Base-by-base conservation (phyloP, 2,888 invertebrate species). In the Eupithecia subfuscata region DNA sequence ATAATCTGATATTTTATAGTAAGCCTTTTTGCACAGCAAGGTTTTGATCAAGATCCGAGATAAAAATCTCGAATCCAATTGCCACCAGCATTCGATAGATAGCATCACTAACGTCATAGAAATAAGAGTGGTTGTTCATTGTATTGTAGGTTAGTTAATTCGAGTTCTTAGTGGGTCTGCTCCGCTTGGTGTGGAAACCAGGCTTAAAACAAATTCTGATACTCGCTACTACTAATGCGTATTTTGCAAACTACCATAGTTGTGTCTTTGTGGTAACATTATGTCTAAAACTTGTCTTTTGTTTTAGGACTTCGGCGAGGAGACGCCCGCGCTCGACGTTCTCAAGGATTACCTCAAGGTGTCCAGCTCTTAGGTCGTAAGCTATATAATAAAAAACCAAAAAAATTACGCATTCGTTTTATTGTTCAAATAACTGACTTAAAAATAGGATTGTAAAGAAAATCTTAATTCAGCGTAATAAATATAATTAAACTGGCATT, bases 261-360 rank as follows among this genome's bases (percentile, higher is more conserved):
- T 60, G 63, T 16, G 6, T 25, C 5, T 22, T 63, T 34, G 1
- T 25, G 30, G 1, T 14, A 63, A 16, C 16, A 30, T 63, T 63
- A 0, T 63, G 7, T 64, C 34, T 34, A 64, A 34, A 34, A 9
- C 2, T 2, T n/a, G n/a, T 52, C 69, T 18, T 84, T 80, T 65
- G 95, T 96, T 82, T 85, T 93, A 98, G 98, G 99, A 99, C 95
- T 99, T 98, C 92, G 99, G 99, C 87, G 99, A 99, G 91, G 99
- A 99, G 93, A 98, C 99, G 74, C 98, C 97, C 83, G 99, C 99
- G 79, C 96, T 98, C 90, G 99, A 99, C 93, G 97, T 98, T 86
- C 96, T 99, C 84, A 98, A 97, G 95, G 98, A 99, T 91, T 99
- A 99, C 95, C 97, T 99, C 90, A 98, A 98, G 94, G 97, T 96